Conservation (phyloP, 1,140 invertebrate species). For the Vanessa atalanta region DNA sequence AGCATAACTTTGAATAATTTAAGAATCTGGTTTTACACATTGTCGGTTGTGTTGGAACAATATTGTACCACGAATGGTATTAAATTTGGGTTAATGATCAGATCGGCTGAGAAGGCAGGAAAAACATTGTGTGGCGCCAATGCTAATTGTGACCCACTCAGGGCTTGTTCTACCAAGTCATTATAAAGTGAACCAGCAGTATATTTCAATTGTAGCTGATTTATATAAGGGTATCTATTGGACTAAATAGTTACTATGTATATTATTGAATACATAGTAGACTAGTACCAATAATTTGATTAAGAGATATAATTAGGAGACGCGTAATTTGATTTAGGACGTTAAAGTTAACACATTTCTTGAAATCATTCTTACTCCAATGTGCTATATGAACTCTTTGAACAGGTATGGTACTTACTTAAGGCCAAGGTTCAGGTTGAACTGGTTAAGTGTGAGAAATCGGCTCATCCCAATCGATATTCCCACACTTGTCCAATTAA, state of each 20-base stretch:
- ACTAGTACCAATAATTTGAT: background rate
- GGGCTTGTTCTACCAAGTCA: constrained; percentile 14
- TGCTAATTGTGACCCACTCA: constrained; percentile 23
- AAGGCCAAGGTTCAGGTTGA: background rate
- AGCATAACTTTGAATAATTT: constrained; percentile 51
- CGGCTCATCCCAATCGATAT: constrained; percentile 9
- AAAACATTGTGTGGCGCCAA: constrained; percentile 19
- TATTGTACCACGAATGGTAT: constrained; percentile 25
- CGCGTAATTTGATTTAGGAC: too few species aligned
- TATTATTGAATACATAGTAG: background rate
- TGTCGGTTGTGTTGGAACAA: constrained; percentile 27
- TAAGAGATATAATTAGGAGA: background rate
- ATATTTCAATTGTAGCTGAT: constrained; percentile 8
- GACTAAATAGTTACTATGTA: too few species aligned
- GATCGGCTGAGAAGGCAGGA: constrained; percentile 35
- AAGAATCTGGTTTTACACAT: constrained; percentile 39
- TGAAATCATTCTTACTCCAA: background rate
- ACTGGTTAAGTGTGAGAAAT: constrained; percentile 4
- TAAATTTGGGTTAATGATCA: constrained; percentile 33
- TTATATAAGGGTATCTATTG: background rate
- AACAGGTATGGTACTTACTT: background rate
- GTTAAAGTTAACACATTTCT: background rate
- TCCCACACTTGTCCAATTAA: constrained; percentile 24
- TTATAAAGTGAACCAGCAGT: constrained; percentile 5
- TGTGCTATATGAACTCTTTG: background rate